Evolutionary conservation across 2,113 vertebrate genomes (phyloP), one percentile per base, ranked within the genome.

Genomic region (Phainopepla nitens): DNA sequence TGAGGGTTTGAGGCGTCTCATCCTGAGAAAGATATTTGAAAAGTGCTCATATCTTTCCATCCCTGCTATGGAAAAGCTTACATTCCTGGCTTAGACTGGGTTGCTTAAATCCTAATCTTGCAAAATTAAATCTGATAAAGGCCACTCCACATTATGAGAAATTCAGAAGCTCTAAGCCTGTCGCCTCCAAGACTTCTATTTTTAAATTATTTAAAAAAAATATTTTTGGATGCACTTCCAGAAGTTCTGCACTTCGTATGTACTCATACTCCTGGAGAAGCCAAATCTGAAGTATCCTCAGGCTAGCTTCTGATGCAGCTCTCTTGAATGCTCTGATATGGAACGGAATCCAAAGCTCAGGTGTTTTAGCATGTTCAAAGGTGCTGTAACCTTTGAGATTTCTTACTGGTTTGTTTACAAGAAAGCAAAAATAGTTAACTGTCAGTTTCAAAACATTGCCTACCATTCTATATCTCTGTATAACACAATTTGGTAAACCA

Each of bases 261-360:
- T 35, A 35, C 23, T 76, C 13, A 10, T 62, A 47, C 76, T 75
- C 29, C 66, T 24, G 4, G 45, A 82, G 42, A 66, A 64, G 15
- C 9, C 28, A 49, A 44, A 39, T 76, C 35, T 53, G 25, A 29
- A 66, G 35, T 75, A 42, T 73, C 23, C 45, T 83, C 33, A 50
- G 33, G 39, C 23, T 54, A 71, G 42, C 20, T 7, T 61, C 27
- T 23, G 27, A 27, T 65, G 25, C 42, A 57, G 18, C 23, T 87
- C 13, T 42, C 44, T 54, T 73, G 27, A 89, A 7, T 54, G 29
- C 18, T 92, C 22, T 73, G 65, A 54, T 57, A 47, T 0, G 1
- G 24, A 81, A 36, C 0, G 0, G 36, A 78, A 53, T 79, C 28
- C 36, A 56, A 73, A 85, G 21, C 1, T 0, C 17, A 78, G 33